Evolutionary conservation across 2,797 vertebrate genomes (phyloP).

Genomic region (Clarias fuscus): DNA sequence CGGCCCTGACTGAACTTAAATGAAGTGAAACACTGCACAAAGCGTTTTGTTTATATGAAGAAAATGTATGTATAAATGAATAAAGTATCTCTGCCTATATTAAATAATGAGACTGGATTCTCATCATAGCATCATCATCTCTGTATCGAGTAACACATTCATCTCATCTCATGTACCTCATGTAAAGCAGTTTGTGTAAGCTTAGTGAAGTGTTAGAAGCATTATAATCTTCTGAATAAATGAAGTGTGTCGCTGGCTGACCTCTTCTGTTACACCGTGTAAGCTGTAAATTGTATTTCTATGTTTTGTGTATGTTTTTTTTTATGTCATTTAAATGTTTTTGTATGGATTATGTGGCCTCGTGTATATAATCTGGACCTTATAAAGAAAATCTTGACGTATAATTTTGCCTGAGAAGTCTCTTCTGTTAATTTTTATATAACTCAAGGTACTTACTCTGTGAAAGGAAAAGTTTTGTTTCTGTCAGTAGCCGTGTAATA

Average conservation of each 20-base stretch:
- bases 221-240: conserved; percentile 53
- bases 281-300: conserved; percentile 37
- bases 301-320: conserved; percentile 1
- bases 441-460: not conserved
- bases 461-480: not conserved
- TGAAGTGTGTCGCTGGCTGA: conserved; percentile 86
- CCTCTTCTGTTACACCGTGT: conserved; percentile 77
- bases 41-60: conserved; percentile 32
- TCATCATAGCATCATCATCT: conserved; percentile 66
- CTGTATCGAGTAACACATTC: conserved; percentile 64
- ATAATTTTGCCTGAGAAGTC: not conserved
- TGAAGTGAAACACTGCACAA: conserved; percentile 35
- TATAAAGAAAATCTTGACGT: conserved; percentile 48
- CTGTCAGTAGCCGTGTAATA: not conserved
- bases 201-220: conserved; percentile 45
- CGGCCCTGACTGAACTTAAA: not conserved
- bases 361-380: conserved; percentile 37
- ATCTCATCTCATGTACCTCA: conserved; percentile 55
- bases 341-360: conserved; percentile 43
- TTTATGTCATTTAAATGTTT: conserved; percentile 38
- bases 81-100: not conserved
- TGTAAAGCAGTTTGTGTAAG: conserved; percentile 47
- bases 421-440: not conserved
- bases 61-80: not conserved
- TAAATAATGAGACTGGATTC: conserved; percentile 56